Base-by-base conservation (phyloP, 2,888 invertebrate species). In the Tipula confusa region DNA sequence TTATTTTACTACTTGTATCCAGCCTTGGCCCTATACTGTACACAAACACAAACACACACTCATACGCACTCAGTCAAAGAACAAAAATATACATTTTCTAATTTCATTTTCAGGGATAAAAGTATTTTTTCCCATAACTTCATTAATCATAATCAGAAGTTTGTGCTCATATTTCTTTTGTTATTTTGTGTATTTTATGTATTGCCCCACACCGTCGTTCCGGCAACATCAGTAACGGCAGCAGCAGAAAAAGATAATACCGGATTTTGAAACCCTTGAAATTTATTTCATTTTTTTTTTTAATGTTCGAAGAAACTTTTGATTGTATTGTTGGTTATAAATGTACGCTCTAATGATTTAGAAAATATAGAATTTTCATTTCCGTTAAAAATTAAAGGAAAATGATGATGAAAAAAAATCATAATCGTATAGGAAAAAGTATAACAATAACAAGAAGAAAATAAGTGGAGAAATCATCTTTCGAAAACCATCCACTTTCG, bases 61-160 rank as follows among this genome's bases (percentile, higher is more conserved):
- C 1, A 38, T 38, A 38, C 38, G 13, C 13, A 38, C 13, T 13
- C 9, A 38, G 3, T 13, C 24, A 1, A 64, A 64, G 43, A 11
- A 36, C 0, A 2, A 43, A 24, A 24, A 64, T 64, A 64, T 9
- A 64, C 24, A 24, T 64, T 24, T 64, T 64, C 64, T 64, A 64
- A 64, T 64, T 64, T 64, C 24, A 64, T 64, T 64, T 64, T 24
- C 64, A 64, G 64, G 64, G 64, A 64, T 64, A 64, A 24, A 64
- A 64, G n/a, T 24, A 64, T 43, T 64, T 64, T 43, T 64, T 1
- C 64, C 64, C n/a, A n/a, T n/a, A 64, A 64, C 64, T 64, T 64
- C 64, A 64, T 64, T 64, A 64, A 64, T 64, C 64, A 64, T 64
- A 64, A 64, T 64, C 64, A 64, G 64, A 64, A 64, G 64, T 64